phyloP scores from a whole-genome alignment of 2,113 vertebrate genomes.

The Polyodon spathula region DNA sequence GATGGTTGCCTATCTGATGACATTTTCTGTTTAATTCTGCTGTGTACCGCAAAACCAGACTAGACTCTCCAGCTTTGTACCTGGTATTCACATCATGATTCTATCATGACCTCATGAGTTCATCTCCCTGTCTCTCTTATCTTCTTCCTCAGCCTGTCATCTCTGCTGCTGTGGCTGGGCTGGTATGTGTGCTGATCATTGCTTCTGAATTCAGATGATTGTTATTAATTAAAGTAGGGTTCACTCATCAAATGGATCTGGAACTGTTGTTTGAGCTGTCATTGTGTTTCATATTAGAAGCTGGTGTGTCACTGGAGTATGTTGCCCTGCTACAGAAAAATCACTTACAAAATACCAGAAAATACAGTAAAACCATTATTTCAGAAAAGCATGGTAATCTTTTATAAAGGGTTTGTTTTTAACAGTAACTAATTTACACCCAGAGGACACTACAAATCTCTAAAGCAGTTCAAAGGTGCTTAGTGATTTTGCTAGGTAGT shows the following conservation, averaged over 20 bases:
- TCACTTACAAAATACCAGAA: no score
- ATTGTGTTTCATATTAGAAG: no score
- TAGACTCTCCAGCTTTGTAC: conserved; percentile 16
- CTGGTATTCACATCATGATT: conserved; percentile 30
- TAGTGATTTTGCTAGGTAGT: background rate
- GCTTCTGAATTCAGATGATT: background rate
- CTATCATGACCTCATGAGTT: conserved; percentile 17
- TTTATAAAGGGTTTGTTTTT: background rate
- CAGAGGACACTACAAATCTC: background rate
- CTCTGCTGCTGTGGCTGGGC: background rate
- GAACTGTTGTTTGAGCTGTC: background rate
- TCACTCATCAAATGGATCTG: background rate
- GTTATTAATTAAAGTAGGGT: conserved; percentile 5
- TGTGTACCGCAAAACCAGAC: no score
- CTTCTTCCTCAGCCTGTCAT: background rate
- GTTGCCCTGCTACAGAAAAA: no score
- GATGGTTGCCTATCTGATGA: no score
- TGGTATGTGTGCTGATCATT: background rate
- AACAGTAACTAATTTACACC: conserved; percentile 10
- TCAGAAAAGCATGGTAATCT: no score
- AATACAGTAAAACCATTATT: no score
- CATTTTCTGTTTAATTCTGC: no score
- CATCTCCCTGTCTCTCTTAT: background rate
- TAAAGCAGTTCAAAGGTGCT: conserved; percentile 6
- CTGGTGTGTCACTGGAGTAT: no score